A percentile compares a stretch with the other conserved stretches of the same genome.
Conservation (phyloP, 2,888 invertebrate species). For the Dicranocentrus wangi region DNA sequence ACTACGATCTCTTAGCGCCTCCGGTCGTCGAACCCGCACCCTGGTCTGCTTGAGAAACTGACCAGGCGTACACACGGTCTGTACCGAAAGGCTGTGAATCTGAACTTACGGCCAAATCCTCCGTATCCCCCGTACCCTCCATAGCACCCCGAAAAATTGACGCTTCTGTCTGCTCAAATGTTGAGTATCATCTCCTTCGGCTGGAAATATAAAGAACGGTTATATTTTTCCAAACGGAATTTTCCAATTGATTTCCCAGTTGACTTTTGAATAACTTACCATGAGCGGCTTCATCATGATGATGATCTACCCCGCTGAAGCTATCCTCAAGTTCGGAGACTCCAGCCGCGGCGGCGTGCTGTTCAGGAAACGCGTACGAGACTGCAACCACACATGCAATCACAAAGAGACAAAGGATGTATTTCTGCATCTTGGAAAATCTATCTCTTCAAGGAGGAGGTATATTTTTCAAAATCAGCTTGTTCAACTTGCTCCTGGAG, state of each 20-base stretch:
- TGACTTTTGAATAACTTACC: neutral
- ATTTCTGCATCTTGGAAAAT: constrained; percentile 11
- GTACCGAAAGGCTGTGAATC: neutral
- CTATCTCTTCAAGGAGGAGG: too few species aligned
- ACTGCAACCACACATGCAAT: constrained; percentile 22
- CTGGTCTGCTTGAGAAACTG: too few species aligned
- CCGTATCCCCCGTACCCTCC: constrained; percentile 12
- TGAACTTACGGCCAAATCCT: neutral
- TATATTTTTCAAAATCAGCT: too few species aligned
- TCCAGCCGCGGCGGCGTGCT: neutral
- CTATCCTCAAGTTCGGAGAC: neutral
- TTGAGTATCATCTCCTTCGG: neutral
- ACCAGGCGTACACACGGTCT: too few species aligned
- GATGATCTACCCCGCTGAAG: neutral
- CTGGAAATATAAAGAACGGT: neutral
- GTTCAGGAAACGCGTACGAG: constrained; percentile 7
- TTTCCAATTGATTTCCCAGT: too few species aligned
- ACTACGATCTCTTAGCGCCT: too few species aligned
- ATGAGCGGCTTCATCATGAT: neutral
- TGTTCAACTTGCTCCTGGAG: too few species aligned
- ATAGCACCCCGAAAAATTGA: neutral
- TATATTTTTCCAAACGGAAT: neutral
- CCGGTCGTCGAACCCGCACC: too few species aligned
- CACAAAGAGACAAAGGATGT: neutral
- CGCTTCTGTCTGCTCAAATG: neutral